Percentiles rank a stretch among this genome's conserved stretches.
These are phyloP conservation scores for Burhinus oedicnemus DNA, from an alignment of 2,113 vertebrate species.

Conservation along the genomic window DNA sequence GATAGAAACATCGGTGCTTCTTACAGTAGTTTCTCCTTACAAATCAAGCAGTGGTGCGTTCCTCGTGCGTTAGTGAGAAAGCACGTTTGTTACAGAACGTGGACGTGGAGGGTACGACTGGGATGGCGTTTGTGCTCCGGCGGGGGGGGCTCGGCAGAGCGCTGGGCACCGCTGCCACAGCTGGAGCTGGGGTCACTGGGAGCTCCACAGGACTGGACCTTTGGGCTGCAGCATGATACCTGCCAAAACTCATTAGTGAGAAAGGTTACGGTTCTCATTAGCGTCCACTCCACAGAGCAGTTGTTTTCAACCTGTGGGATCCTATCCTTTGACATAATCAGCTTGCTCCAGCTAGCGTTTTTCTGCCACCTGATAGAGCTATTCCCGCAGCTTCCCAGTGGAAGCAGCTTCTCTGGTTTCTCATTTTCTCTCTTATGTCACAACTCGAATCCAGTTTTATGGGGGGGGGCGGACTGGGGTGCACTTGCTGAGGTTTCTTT, in stretches of 20 bases:
- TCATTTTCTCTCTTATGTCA: not conserved
- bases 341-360: not conserved
- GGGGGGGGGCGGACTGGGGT: too few relatives aligned
- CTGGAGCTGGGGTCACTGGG: not conserved
- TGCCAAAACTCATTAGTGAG: not conserved
- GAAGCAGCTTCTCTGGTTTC: not conserved
- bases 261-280: not conserved
- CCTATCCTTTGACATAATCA: not conserved
- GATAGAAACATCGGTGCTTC: not conserved
- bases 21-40: not conserved
- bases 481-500: not conserved
- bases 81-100: fast-evolving
- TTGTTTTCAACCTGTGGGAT: not conserved
- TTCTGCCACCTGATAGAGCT: not conserved
- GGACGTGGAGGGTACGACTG: not conserved
- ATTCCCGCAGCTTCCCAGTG: not conserved
- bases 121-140: fast-evolving
- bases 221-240: not conserved
- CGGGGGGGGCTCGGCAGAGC: not conserved
- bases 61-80: not conserved
- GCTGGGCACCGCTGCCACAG: not conserved
- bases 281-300: not conserved
- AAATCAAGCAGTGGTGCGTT: fast-evolving
- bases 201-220: not conserved
- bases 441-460: not conserved